Evolutionary conservation across 2,113 vertebrate species (phyloP), one percentile per base, ranked within the genome.

Genomic region (Canis aureus): DNA sequence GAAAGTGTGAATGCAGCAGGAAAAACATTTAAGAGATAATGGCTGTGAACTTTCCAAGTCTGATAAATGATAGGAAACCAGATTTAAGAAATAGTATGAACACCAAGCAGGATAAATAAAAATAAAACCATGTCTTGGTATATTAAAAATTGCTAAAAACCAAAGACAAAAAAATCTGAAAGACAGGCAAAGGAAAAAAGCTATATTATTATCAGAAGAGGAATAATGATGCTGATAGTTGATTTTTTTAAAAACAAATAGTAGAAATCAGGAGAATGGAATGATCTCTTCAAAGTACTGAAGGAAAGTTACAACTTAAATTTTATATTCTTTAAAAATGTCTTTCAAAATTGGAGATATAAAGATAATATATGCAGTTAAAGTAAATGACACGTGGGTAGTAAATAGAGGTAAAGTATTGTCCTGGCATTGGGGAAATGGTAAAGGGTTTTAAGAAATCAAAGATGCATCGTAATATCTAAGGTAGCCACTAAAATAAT

Each of bases 321-420:
- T 86, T 94, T 86, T 64, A 57, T 57, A n/a, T 73, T 71, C n/a
- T n/a, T 71, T 43, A 78, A 82, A 57, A 59, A 35, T 43, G 27
- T 69, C 23, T 76, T 92, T 88, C 23, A 60, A 76, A 76, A 59
- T 53, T 71, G 71, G 69, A 69, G 15, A 78, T 90, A 64, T 64
- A 78, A 49, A 60, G 51, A 51, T 62, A 78, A 82, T 25, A 84
- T 27, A 43, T 78, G 23, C 8, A 23, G 78, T 79, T 91, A 91
- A 78, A 85, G 71, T 80, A 80, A 49, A 57, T 80, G 12, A 73
- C 57, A 92, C 12, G 11, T 95, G 13, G 27, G 4, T 62, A 79
- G 53, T 97, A 94, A 71, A 55, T 84, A 80, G 69, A 97, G 23
- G 78, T 85, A 11, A 93, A 80, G 16, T 93, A 19, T 73, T 92